Base-by-base conservation (phyloP, 2,797 vertebrate genomes). In the Rousettus madagascariensis region DNA sequence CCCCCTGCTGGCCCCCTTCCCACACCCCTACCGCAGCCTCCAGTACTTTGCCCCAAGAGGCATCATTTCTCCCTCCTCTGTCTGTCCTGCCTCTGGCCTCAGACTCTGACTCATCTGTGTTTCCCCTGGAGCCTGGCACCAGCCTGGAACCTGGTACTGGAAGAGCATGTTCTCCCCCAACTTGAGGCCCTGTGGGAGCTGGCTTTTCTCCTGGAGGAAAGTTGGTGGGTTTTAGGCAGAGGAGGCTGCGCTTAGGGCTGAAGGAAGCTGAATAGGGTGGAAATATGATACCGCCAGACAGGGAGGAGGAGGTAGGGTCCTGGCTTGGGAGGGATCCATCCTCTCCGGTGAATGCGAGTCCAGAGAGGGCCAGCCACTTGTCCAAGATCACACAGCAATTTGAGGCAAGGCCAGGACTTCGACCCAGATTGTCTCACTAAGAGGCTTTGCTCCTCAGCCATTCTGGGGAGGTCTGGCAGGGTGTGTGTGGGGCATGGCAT, bases 201-300 rank as follows among this genome's bases (percentile, higher is more conserved):
- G 80, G 87, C 85, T 87, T 83, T 69, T 63, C 92, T 92, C 94
- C 93, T 65, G n/a, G 90, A 74, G 80, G 63, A 77, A 49, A 22
- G 55, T 33, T 30, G n/a, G 57, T 4, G 85, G 82, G 28, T 82
- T 61, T 72, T 3, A 9, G 75, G 83, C 68, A 79, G 75, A 72
- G 72, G 38, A 86, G 82, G 49, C 65, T 22, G 51, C n/a, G 84
- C 55, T 41, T 78, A 19, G 59, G 28, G 87, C 84, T 69, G 57
- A 38, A 91, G 84, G 88, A 66, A 43, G 83, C 69, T 6, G 9
- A 41, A 53, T 1, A 11, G 5, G 55, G 46, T 15, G 46, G n/a
- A 28, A 43, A 20, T 1, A 20, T 1, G 20, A 26, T 15, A 8
- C 9, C 24, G 79, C 38, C 61, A 46, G 87, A 9, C 28, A 1